Evolutionary conservation across 1,140 invertebrate genomes (phyloP).

Genomic region (Drosophila carrolli): DNA sequence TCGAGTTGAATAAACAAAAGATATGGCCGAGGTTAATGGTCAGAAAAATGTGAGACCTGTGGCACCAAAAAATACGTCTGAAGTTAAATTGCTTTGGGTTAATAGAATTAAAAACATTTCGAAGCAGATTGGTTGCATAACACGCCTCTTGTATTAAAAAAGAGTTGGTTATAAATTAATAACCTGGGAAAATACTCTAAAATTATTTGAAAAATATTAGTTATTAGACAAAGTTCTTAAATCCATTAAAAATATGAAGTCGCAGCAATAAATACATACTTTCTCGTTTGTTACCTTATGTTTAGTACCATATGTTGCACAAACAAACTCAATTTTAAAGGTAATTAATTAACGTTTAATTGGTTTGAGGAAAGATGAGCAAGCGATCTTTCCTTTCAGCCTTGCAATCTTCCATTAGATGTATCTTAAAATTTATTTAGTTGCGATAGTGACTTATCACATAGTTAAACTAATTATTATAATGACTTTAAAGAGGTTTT

Average conservation of each 20-base stretch:
- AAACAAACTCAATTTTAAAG: not conserved
- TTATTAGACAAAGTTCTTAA: no score
- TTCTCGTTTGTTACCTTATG: no score
- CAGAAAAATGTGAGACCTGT: not conserved
- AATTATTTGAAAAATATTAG: no score
- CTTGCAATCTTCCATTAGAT: not conserved
- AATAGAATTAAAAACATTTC: no score
- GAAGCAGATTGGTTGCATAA: no score
- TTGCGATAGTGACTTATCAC: not conserved
- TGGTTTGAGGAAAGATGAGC: not conserved
- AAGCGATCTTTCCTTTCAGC: no score
- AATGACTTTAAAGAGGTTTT: not conserved
- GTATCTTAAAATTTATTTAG: not conserved
- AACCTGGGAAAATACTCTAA: no score
- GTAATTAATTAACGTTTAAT: not conserved
- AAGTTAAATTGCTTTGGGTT: not conserved
- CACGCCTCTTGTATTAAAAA: no score
- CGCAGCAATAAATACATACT: no score
- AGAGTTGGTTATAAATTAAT: no score
- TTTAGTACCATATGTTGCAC: no score
- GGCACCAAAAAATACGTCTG: not conserved
- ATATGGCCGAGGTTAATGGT: conserved; percentile 4
- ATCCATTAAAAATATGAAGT: no score
- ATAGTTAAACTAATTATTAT: not conserved
- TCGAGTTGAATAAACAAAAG: conserved; percentile 26